Evolutionary conservation across 2,888 invertebrate species (phyloP).

Genomic region (Micoletzkya japonica): DNA sequence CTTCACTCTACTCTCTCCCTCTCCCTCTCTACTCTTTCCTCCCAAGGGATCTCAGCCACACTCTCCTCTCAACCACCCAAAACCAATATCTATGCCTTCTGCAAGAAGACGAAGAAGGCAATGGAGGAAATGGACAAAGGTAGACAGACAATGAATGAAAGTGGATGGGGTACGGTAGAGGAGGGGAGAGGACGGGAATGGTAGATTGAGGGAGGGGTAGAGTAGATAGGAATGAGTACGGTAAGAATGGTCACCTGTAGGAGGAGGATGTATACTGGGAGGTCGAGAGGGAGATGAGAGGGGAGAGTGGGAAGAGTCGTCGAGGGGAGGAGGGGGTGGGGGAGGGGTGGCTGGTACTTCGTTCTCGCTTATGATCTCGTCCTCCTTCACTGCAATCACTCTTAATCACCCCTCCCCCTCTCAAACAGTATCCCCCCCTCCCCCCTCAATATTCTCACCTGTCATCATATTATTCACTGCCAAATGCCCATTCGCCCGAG

Average conservation of each 20-base stretch:
- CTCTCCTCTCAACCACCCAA: background rate
- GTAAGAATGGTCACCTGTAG: background rate
- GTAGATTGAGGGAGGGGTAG: background rate
- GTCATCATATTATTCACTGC: background rate
- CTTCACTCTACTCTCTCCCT: background rate
- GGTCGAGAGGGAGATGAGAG: background rate
- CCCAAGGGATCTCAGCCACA: background rate
- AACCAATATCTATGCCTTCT: background rate
- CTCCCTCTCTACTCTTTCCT: background rate
- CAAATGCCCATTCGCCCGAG: conserved; percentile 4
- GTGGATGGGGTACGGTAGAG: background rate
- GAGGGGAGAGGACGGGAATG: background rate
- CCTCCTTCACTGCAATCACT: too few species aligned
- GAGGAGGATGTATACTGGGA: conserved; percentile 5
- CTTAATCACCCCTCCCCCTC: background rate
- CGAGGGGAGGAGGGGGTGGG: background rate
- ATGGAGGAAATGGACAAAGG: background rate
- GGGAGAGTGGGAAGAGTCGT: background rate
- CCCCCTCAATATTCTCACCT: conserved; percentile 8
- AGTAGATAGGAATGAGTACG: background rate
- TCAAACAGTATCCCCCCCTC: background rate
- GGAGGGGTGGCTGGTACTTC: too few species aligned
- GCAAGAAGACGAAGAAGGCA: conserved; percentile 1
- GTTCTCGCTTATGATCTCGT: background rate
- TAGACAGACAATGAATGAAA: background rate